Percentiles rank a stretch among this genome's conserved stretches.
These are phyloP conservation scores for Anser brachyrhynchus DNA, from an alignment of 2,113 vertebrate species.

Conservation along the genomic window DNA sequence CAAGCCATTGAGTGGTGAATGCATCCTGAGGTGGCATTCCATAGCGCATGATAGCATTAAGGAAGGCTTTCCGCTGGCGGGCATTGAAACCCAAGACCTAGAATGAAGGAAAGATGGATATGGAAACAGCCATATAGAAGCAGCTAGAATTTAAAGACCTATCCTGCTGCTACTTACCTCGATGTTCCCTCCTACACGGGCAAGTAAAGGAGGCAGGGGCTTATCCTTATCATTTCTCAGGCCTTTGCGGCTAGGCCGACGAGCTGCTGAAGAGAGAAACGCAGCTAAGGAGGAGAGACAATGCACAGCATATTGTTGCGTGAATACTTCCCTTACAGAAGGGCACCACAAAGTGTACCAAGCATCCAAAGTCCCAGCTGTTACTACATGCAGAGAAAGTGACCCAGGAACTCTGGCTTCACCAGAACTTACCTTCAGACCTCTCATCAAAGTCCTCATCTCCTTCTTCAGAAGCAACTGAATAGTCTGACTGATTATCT, in stretches of 20 bases:
- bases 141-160: not conserved
- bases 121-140: not conserved
- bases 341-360: fast-evolving
- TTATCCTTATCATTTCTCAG: constrained; percentile 97
- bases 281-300: not conserved
- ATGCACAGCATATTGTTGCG: not conserved
- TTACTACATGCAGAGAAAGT: not conserved
- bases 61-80: constrained; percentile 96
- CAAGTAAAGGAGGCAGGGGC: constrained; percentile 93
- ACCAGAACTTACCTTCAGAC: constrained; percentile 85
- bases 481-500: constrained; percentile 98
- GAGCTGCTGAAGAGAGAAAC: constrained; percentile 80
- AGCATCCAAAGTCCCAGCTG: not conserved
- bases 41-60: constrained; percentile 98
- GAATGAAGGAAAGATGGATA: not conserved
- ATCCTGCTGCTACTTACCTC: constrained; percentile 78
- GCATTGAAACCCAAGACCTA: constrained; percentile 97
- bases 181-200: constrained; percentile 97
- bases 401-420: not conserved
- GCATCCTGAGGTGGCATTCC: constrained; percentile 99
- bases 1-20: constrained; percentile 98
- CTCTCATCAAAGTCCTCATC: constrained; percentile 98
- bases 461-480: constrained; percentile 96
- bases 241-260: constrained; percentile 93
- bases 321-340: not conserved